Conservation (phyloP, 2,113 vertebrate genomes). For the Bos javanicus region DNA sequence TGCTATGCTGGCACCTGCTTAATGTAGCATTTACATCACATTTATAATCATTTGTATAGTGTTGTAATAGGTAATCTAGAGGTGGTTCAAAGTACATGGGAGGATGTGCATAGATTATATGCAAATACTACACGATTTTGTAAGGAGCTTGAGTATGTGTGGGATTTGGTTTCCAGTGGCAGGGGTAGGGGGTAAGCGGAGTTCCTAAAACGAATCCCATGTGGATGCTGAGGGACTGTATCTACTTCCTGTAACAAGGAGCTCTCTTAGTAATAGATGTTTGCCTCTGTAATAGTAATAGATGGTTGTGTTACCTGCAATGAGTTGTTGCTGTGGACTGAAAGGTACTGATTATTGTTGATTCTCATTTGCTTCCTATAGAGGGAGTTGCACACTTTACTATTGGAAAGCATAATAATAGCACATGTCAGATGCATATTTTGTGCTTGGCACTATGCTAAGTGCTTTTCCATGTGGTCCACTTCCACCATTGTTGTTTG, state of each 20-base stretch:
- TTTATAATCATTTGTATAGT: not conserved
- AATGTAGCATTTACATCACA: not conserved
- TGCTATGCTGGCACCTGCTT: not conserved
- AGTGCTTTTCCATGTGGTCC: not conserved
- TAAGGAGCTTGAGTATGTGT: not conserved
- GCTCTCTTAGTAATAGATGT: not conserved
- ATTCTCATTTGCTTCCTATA: not conserved
- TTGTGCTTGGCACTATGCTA: not conserved
- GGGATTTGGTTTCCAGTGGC: not conserved
- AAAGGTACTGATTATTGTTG: not conserved
- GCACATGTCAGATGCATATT: not conserved
- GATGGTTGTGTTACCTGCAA: not conserved
- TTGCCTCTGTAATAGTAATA: not conserved
- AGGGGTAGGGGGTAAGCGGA: not conserved
- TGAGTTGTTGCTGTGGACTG: not conserved
- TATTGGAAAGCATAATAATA: not conserved
- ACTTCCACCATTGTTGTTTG: not conserved
- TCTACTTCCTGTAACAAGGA: not conserved
- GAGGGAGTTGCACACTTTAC: not conserved
- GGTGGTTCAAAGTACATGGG: not conserved
- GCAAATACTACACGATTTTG: not conserved
- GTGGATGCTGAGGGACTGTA: not conserved
- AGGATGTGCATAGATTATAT: not conserved
- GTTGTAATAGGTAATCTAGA: not conserved
- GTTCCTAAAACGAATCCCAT: not conserved